Conservation (phyloP, 2,888 invertebrate species). For the Amphipoea oculea region DNA sequence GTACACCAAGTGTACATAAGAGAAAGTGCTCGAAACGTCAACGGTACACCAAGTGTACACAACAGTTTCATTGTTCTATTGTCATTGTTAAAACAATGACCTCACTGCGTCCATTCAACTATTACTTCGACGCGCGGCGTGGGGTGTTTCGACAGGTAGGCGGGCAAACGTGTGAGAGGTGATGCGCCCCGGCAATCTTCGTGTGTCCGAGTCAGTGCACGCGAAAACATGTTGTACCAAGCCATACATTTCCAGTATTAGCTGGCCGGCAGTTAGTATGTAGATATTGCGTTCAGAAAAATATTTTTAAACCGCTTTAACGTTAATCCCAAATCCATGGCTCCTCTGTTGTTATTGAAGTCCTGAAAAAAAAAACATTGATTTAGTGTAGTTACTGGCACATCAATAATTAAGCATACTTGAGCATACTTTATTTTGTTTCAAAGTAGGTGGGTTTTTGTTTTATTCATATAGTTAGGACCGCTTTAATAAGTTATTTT, state of each 20-base stretch:
- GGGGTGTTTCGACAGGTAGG: no score
- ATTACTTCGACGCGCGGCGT: no score
- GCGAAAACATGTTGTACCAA: background rate
- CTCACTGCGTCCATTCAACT: no score
- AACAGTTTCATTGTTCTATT: no score
- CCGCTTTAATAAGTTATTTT: background rate
- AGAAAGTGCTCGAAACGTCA: no score
- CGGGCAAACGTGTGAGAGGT: background rate
- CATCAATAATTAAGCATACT: background rate
- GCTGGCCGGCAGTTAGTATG: background rate
- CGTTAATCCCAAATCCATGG: conserved; percentile 21
- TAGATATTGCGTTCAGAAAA: background rate
- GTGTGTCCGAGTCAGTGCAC: background rate
- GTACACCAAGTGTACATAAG: no score
- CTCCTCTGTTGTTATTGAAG: conserved; percentile 6
- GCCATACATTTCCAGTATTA: background rate
- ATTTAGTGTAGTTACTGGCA: background rate
- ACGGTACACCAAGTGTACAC: no score
- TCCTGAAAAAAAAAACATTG: background rate
- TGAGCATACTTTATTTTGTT: background rate
- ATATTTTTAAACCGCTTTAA: background rate
- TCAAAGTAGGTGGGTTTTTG: background rate
- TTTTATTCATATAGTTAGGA: background rate
- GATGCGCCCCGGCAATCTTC: background rate
- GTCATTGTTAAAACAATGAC: no score